Conservation (phyloP, 1,140 invertebrate species). For the Chymomyza costata region DNA sequence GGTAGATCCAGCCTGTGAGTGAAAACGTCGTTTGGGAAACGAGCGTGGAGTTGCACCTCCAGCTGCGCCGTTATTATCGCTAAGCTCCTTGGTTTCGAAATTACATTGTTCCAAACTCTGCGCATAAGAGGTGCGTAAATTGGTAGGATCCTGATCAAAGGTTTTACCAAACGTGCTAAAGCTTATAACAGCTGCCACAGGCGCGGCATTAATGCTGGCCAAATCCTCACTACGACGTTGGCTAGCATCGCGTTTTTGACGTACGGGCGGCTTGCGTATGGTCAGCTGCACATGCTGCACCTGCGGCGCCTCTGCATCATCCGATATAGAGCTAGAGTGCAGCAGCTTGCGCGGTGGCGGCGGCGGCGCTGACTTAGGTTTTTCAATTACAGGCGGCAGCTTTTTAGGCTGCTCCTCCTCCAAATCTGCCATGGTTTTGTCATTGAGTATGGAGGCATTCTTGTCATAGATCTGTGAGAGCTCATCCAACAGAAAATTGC, state of each 20-base stretch:
- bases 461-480: conserved; percentile 76
- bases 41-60: conserved; percentile 5
- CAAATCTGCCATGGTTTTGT: conserved; percentile 40
- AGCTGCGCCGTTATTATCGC: conserved; percentile 6
- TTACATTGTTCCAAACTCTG: conserved; percentile 70
- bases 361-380: neutral
- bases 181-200: conserved; percentile 22
- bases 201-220: neutral
- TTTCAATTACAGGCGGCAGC: neutral
- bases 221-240: neutral
- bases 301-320: conserved; percentile 6
- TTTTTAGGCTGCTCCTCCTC: conserved; percentile 6
- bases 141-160: conserved; percentile 73
- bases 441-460: conserved; percentile 77
- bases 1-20: conserved; percentile 66
- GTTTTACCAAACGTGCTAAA: conserved; percentile 55
- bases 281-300: conserved; percentile 63
- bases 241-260: conserved; percentile 23
- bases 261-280: conserved; percentile 53
- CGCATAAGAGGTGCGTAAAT: conserved; percentile 61
- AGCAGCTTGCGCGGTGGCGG: no score
- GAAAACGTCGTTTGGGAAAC: conserved; percentile 63
- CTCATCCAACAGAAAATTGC: conserved; percentile 71
- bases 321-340: no score
- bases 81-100: conserved; percentile 37